Evolutionary conservation across 1,140 invertebrate species (phyloP).

Genomic region (Drosophila virilis): DNA sequence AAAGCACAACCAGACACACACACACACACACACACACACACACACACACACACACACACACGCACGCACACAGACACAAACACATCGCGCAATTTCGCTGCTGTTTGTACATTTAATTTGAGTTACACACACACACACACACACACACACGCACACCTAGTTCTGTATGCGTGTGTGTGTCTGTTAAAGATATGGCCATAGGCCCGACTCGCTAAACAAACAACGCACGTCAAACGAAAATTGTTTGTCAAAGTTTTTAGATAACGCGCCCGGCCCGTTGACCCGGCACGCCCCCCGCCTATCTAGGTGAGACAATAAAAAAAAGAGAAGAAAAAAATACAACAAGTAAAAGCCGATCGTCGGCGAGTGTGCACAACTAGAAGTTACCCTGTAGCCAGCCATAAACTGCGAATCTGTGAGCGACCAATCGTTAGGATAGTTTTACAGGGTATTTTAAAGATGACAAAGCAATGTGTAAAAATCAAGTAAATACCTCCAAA

Average conservation of each 20-base stretch:
- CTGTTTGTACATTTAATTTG: conserved; percentile 76
- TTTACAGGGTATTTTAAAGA: no score
- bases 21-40: conserved; percentile 29
- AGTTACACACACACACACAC: conserved; percentile 35
- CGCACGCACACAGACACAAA: neutral
- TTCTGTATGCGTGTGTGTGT: conserved; percentile 13
- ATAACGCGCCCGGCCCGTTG: conserved; percentile 44
- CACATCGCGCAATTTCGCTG: conserved; percentile 40
- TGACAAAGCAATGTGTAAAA: no score
- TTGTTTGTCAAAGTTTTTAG: conserved; percentile 81
- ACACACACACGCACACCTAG: neutral
- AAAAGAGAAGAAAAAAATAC: neutral
- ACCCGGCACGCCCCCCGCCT: neutral
- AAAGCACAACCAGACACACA: conserved; percentile 39
- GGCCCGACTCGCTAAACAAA: conserved; percentile 61
- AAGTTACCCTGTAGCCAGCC: neutral
- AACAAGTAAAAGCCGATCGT: neutral
- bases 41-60: neutral
- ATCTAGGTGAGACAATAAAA: conserved; percentile 40
- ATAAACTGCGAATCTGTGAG: neutral
- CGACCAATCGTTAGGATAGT: no score
- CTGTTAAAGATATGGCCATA: conserved; percentile 45
- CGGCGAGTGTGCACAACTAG: neutral
- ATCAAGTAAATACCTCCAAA: no score
- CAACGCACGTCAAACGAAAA: conserved; percentile 70